A percentile compares a stretch with the other conserved stretches of the same genome.
These are phyloP conservation scores for Aphelinus atriplicis DNA, from an alignment of 1,140 invertebrate species.

Conservation along the genomic window DNA sequence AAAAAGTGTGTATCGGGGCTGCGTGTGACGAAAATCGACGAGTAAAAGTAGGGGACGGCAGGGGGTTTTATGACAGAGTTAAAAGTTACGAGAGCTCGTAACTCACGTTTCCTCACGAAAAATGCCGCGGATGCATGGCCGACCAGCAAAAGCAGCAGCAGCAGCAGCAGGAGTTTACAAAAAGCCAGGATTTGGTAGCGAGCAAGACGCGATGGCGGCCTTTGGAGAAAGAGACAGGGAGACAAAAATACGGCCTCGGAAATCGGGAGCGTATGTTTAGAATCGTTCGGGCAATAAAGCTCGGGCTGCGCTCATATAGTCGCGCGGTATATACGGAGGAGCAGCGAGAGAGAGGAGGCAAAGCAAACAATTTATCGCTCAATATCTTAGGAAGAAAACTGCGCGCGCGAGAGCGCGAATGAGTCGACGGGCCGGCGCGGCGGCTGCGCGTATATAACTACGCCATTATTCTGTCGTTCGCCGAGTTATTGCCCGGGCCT, in stretches of 20 bases:
- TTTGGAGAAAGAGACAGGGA: too few species aligned
- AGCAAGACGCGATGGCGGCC: background rate
- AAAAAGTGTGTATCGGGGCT: too few species aligned
- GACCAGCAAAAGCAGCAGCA: too few species aligned
- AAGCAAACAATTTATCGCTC: constrained; percentile 26
- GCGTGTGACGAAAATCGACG: constrained; percentile 7
- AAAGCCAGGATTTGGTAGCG: background rate
- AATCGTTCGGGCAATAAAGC: constrained; percentile 21
- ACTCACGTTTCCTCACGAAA: constrained; percentile 15
- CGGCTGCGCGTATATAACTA: background rate
- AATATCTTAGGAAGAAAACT: constrained; percentile 9
- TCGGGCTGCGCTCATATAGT: background rate
- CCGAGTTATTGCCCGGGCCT: constrained; percentile 4
- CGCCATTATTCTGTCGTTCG: background rate
- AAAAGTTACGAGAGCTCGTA: constrained; percentile 20
- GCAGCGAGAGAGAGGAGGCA: background rate
- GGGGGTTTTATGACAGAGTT: constrained; percentile 19
- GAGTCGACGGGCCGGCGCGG: too few species aligned
- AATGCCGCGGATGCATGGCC: background rate
- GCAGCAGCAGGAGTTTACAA: too few species aligned
- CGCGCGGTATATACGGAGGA: background rate
- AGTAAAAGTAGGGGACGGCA: background rate
- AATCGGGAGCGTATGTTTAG: background rate
- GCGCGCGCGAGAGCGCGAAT: background rate
- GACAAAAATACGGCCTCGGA: constrained; percentile 16